Evolutionary conservation across 2,888 invertebrate species (phyloP).

Genomic region (Pristionchus arcanus): DNA sequence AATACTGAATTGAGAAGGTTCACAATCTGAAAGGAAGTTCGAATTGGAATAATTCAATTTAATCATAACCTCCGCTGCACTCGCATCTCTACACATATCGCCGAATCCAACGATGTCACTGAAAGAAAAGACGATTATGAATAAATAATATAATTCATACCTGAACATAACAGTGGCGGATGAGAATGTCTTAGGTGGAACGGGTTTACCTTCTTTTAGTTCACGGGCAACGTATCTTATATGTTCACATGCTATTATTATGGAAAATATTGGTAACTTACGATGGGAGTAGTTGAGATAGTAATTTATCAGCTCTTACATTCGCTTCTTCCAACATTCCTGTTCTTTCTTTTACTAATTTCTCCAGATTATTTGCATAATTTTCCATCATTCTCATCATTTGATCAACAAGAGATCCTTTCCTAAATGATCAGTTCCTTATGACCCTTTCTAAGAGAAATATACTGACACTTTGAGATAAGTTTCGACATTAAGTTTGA

Average conservation of each 20-base stretch:
- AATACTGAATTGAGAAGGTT: slow-evolving; percentile 75
- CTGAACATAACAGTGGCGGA: slow-evolving; percentile 75
- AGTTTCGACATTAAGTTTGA: slow-evolving; percentile 74
- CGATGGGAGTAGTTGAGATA: slow-evolving; percentile 74
- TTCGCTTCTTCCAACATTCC: slow-evolving; percentile 79
- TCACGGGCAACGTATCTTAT: slow-evolving; percentile 75
- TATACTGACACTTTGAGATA: slow-evolving; percentile 68
- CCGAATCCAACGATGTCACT: slow-evolving; percentile 77
- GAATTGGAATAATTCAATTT: not conserved
- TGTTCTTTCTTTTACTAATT: slow-evolving; percentile 77
- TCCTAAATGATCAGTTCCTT: slow-evolving; percentile 60
- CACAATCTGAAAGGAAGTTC: slow-evolving; percentile 59
- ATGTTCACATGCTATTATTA: too few relatives aligned
- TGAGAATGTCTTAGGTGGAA: slow-evolving; percentile 75
- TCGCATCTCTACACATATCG: slow-evolving; percentile 71
- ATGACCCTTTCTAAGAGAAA: not conserved
- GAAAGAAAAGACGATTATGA: slow-evolving; percentile 8
- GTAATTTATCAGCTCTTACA: slow-evolving; percentile 72
- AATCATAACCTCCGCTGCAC: slow-evolving; percentile 71
- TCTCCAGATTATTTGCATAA: slow-evolving; percentile 78
- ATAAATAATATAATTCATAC: slow-evolving; percentile 38
- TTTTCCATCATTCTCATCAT: slow-evolving; percentile 76
- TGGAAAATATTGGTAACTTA: slow-evolving; percentile 22
- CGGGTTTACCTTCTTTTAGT: slow-evolving; percentile 75
- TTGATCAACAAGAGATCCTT: slow-evolving; percentile 77